Evolutionary conservation across 2,113 vertebrate species (phyloP).

Genomic region (Corythoichthys intestinalis): DNA sequence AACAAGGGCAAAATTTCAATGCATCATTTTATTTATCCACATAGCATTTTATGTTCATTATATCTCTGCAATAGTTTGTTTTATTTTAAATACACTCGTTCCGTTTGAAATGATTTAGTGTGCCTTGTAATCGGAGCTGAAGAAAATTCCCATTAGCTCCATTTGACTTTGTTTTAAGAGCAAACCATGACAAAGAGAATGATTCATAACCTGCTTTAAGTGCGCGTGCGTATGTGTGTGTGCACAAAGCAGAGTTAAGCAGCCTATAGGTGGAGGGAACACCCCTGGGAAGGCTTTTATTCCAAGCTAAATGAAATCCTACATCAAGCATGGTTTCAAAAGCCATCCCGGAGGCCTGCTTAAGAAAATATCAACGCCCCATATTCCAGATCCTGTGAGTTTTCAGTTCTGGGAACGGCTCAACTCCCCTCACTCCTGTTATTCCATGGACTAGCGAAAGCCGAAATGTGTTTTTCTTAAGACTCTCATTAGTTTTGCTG

Average conservation of each 20-base stretch:
- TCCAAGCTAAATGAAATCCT: slow-evolving; percentile 69
- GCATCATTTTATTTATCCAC: slow-evolving; percentile 28
- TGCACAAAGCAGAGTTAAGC: slow-evolving; percentile 40
- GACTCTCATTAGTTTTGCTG: slow-evolving; percentile 38
- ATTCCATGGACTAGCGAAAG: slow-evolving; percentile 36
- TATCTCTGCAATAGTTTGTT: slow-evolving; percentile 11
- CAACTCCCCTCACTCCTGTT: slow-evolving; percentile 27
- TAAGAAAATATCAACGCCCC: slow-evolving; percentile 61
- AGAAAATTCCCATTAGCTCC: slow-evolving; percentile 40
- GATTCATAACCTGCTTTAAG: slow-evolving; percentile 65
- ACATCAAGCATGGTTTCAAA: slow-evolving; percentile 61
- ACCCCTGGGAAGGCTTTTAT: slow-evolving; percentile 60
- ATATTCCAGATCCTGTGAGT: slow-evolving; percentile 43
- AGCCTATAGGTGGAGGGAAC: slow-evolving; percentile 52
- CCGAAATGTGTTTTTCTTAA: slow-evolving; percentile 40
- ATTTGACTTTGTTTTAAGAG: slow-evolving; percentile 54
- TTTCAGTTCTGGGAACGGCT: slow-evolving; percentile 51
- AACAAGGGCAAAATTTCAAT: slow-evolving; percentile 58
- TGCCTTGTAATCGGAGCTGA: slow-evolving; percentile 30
- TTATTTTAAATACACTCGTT: slow-evolving; percentile 34
- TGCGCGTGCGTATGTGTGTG: slow-evolving; percentile 22
- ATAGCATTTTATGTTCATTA: not conserved
- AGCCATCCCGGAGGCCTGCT: slow-evolving; percentile 59
- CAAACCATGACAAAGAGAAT: slow-evolving; percentile 57
- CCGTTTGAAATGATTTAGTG: slow-evolving; percentile 53